phyloP scores from a whole-genome alignment of 2,888 invertebrate genomes.

The Carcina quercana region DNA sequence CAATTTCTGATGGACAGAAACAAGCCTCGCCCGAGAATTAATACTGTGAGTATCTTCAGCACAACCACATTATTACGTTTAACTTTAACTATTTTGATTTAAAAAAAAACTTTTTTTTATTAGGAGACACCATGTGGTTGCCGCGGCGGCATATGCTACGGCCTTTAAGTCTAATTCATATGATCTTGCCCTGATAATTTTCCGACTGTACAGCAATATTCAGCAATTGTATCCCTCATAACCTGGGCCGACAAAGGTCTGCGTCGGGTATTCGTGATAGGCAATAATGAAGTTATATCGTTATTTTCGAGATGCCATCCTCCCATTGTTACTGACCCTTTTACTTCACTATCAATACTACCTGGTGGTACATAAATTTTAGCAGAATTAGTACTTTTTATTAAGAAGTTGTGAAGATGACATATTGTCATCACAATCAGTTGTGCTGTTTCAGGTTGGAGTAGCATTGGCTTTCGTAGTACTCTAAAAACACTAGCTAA shows the following conservation, averaged over 20 bases:
- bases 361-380: slow-evolving; percentile 13
- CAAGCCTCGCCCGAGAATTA: slow-evolving; percentile 12
- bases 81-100: too few relatives aligned
- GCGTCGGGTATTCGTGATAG: slow-evolving; percentile 11
- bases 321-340: background rate
- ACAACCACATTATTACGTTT: too few relatives aligned
- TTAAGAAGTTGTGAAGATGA: slow-evolving; percentile 13
- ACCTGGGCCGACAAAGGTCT: slow-evolving; percentile 8
- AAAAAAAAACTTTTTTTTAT: too few relatives aligned
- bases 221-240: slow-evolving; percentile 15
- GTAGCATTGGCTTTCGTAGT: slow-evolving; percentile 17
- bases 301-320: slow-evolving; percentile 6
- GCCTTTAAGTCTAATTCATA: slow-evolving; percentile 14
- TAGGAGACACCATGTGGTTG: too few relatives aligned
- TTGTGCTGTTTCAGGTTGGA: slow-evolving; percentile 12
- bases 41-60: slow-evolving; percentile 10
- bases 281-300: slow-evolving; percentile 13
- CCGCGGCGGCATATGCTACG: too few relatives aligned
- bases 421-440: slow-evolving; percentile 13
- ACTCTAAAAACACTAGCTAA: slow-evolving; percentile 14
- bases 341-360: background rate
- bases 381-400: slow-evolving; percentile 9
- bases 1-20: slow-evolving; percentile 14
- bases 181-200: slow-evolving; percentile 14
- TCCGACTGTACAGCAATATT: slow-evolving; percentile 16